A percentile compares a stretch with the other conserved stretches of the same genome.
Conservation (phyloP, 2,888 invertebrate genomes). For the Aleiodes leptofemur region DNA sequence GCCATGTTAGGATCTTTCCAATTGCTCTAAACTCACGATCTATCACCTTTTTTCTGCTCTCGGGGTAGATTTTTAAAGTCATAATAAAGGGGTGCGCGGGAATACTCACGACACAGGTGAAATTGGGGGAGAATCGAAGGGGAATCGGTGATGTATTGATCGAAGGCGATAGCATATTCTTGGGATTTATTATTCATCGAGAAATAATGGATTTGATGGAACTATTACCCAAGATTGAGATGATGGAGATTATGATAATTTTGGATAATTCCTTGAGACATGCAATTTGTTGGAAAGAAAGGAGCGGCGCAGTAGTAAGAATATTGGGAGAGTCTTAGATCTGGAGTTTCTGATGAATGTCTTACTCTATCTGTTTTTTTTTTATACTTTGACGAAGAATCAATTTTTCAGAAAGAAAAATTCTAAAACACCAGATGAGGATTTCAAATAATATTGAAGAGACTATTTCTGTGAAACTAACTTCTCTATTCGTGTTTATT, state of each 20-base stretch:
- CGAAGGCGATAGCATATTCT: neutral
- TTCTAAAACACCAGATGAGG: no score
- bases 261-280: no score
- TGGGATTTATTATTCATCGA: conserved; percentile 7
- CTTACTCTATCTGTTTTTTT: no score
- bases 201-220: neutral
- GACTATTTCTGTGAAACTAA: no score
- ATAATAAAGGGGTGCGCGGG: neutral
- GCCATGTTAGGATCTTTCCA: conserved; percentile 50
- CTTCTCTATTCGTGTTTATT: no score
- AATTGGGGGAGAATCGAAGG: neutral
- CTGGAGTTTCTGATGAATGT: no score
- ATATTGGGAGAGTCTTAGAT: no score
- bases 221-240: neutral
- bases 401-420: no score
- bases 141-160: conserved; percentile 24
- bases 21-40: conserved; percentile 47
- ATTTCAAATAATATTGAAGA: no score
- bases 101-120: neutral
- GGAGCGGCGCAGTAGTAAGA: no score
- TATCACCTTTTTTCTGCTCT: conserved; percentile 27
- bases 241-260: neutral
- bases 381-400: no score
- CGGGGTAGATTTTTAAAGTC: neutral
- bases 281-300: neutral